phyloP scores from a whole-genome alignment of 2,113 vertebrate species.

The Podarcis cretensis region DNA sequence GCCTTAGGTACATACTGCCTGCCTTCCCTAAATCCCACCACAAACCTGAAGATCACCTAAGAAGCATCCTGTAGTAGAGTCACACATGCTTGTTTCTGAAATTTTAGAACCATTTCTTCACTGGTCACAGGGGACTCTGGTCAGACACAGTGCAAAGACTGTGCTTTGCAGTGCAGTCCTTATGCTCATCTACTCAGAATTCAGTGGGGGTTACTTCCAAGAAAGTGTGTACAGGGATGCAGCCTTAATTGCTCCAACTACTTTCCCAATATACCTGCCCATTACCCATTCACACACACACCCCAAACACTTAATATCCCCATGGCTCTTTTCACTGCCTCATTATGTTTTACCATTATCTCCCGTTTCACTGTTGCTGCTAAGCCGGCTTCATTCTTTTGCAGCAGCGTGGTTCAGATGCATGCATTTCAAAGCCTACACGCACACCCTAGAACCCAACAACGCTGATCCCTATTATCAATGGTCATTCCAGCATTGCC shows the following conservation, averaged over 20 bases:
- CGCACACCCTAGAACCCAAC: background rate
- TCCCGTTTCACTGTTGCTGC: background rate
- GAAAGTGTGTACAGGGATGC: background rate
- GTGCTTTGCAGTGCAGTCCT: background rate
- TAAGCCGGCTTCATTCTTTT: background rate
- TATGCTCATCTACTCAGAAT: background rate
- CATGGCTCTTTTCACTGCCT: background rate
- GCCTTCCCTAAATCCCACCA: background rate
- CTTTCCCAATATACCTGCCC: background rate
- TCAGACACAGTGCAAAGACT: background rate
- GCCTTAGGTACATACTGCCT: no score
- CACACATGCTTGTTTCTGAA: background rate
- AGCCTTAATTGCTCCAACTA: background rate
- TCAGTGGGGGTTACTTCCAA: no score
- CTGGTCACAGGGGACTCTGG: background rate
- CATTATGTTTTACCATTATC: conserved; percentile 1
- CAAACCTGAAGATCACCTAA: background rate
- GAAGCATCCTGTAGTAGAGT: background rate
- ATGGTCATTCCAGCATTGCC: background rate
- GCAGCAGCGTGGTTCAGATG: background rate
- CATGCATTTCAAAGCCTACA: background rate
- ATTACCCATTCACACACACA: background rate
- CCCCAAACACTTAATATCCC: background rate
- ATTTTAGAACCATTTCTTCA: background rate
- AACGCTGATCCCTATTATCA: background rate